Evolutionary conservation across 2,888 invertebrate species (phyloP).

Genomic region (Euphydryas editha): DNA sequence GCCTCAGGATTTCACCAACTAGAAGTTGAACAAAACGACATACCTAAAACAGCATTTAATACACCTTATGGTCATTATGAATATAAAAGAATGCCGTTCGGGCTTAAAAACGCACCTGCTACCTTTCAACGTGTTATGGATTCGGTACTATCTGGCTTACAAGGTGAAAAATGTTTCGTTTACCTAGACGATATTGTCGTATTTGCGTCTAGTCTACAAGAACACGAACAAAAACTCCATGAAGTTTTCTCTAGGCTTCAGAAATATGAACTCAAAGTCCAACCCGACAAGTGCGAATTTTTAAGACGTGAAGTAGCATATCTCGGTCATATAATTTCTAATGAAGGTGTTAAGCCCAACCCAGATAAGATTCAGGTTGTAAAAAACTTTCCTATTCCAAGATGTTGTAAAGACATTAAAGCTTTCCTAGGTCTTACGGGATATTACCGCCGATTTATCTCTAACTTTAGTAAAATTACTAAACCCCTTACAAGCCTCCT

Average conservation of each 20-base stretch:
- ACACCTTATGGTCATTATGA: not conserved
- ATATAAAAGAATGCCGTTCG: not conserved
- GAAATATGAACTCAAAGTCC: no score
- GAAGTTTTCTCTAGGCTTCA: no score
- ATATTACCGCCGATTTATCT: constrained; percentile 58
- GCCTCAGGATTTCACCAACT: not conserved
- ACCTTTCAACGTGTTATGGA: not conserved
- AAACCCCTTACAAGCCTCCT: constrained; percentile 42
- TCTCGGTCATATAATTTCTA: constrained; percentile 16
- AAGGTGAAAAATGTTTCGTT: constrained; percentile 46
- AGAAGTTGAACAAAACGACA: not conserved
- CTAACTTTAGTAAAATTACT: constrained; percentile 46
- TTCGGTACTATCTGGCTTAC: not conserved
- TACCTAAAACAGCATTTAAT: not conserved
- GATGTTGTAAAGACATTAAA: constrained; percentile 33
- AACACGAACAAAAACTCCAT: constrained; percentile 47
- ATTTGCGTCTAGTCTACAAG: constrained; percentile 49
- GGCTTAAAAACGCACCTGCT: not conserved
- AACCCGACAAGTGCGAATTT: no score
- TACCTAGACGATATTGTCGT: constrained; percentile 53
- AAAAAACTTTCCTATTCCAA: not conserved
- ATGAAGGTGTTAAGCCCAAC: constrained; percentile 39
- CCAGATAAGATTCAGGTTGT: constrained; percentile 29
- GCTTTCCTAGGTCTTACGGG: constrained; percentile 50
- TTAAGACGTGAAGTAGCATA: no score